phyloP scores from a whole-genome alignment of 2,113 vertebrate genomes.

The Ageneiosus marmoratus region DNA sequence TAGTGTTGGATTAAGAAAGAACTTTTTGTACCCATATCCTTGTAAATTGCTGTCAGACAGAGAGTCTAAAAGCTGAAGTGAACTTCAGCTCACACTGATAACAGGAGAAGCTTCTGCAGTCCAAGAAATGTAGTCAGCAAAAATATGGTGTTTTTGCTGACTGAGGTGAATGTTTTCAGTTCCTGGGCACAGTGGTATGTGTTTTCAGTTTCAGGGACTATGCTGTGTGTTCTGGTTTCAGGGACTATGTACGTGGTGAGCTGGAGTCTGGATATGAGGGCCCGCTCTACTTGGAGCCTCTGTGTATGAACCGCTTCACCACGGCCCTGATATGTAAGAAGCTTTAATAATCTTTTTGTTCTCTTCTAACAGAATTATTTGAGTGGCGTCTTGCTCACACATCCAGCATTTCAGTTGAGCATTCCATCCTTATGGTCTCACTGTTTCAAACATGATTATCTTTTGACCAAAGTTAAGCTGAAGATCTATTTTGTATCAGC shows the following conservation, averaged over 20 bases:
- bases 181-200: neutral
- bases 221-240: constrained; percentile 60
- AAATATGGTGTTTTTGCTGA: neutral
- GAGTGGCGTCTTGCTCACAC: neutral
- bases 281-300: constrained; percentile 92
- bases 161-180: neutral
- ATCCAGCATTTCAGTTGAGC: neutral
- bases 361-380: neutral
- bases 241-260: constrained; percentile 95
- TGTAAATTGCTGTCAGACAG: neutral
- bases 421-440: neutral
- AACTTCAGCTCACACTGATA: constrained; percentile 17
- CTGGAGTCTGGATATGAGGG: constrained; percentile 94
- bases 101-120: constrained; percentile 16
- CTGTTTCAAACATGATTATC: constrained; percentile 11
- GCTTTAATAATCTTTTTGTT: neutral
- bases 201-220: neutral
- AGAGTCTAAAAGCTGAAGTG: neutral
- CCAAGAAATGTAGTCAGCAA: constrained; percentile 10
- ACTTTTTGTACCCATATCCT: constrained; percentile 30
- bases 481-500: neutral
- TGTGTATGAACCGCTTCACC: constrained; percentile 96
- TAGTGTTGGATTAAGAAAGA: constrained; percentile 46
- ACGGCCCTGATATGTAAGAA: constrained; percentile 91
- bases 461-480: neutral